Evolutionary conservation across 2,113 vertebrate species (phyloP), one percentile per base, ranked within the genome.

Genomic region (Etia nguti): DNA sequence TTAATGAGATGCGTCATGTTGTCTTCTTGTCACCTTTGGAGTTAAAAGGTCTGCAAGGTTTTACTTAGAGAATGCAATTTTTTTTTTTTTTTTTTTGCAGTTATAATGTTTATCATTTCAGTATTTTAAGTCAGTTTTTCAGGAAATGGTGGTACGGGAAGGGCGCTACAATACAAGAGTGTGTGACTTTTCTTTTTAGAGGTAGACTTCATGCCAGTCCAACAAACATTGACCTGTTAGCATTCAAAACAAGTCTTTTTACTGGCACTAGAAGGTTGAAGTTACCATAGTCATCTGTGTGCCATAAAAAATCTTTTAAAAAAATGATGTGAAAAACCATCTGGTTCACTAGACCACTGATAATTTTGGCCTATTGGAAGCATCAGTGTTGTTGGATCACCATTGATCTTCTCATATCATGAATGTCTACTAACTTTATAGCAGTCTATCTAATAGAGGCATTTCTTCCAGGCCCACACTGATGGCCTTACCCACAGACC

Each of bases 11-110:
- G 29, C 16, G 79, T 41, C 6, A 24, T n/a, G 54, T 80, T 15
- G 8, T 83, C 20, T 59, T 5, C 8, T 20, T 36, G 10, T 81
- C 8, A 8, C 6, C 50, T 89, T 86, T 38, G 41, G 68, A 48
- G 46, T 48, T 48, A 75, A 73, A 73, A 46, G 68, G 38, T 75
- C 15, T 48, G 41, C 13, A 73, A 46, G 38, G 38, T 24, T 73
- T 8, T 16, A 46, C 41, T 73, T 6, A 1, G n/a, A 41, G 12
- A 43, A 41, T 13, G 65, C 5, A 3, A 0, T 1, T 9, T 57
- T 29, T 3, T 6, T 6, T 10, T 10, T 20, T 9, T 36, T 36
- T 9, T 43, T 43, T 3, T 43, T n/a, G 48, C 48, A 50, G 16
- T 16, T 50, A 50, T 4, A 12, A 11, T 16, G 6, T 48, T 48